A percentile compares a stretch with the other conserved stretches of the same genome.
Evolutionary conservation across 2,888 invertebrate species (phyloP).

Genomic region (Sabatieria punctata): DNA sequence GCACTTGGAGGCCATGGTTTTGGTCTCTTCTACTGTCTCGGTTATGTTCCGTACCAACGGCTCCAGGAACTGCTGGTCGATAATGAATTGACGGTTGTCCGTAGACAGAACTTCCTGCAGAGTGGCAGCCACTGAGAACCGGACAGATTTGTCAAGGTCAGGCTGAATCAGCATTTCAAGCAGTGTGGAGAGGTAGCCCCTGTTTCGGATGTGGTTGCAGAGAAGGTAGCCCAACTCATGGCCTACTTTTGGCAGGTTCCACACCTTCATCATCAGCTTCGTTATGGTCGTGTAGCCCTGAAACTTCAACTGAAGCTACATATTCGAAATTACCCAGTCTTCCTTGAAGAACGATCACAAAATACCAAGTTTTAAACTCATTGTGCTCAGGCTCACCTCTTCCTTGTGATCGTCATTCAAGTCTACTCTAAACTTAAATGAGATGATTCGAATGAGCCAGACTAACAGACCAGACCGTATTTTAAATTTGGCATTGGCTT

Average conservation of each 20-base stretch:
- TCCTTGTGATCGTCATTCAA: too few relatives aligned
- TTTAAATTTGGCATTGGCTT: too few relatives aligned
- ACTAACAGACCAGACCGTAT: too few relatives aligned
- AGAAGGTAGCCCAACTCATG: conserved; percentile 72
- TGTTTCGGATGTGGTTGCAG: conserved; percentile 66
- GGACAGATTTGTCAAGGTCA: background rate
- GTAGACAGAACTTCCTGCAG: background rate
- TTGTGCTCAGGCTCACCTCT: too few relatives aligned
- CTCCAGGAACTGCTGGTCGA: conserved; percentile 40
- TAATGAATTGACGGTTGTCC: conserved; percentile 29
- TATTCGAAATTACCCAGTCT: too few relatives aligned
- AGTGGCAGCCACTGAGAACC: background rate
- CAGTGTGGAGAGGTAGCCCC: conserved; percentile 71
- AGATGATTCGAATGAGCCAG: too few relatives aligned
- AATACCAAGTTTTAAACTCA: too few relatives aligned
- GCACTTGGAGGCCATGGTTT: too few relatives aligned
- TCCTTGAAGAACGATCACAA: too few relatives aligned
- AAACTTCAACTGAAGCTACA: too few relatives aligned
- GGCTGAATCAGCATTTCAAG: conserved; percentile 19
- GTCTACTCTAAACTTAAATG: too few relatives aligned
- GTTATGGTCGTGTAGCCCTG: background rate
- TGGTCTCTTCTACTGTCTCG: background rate
- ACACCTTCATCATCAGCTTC: conserved; percentile 53
- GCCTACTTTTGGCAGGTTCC: conserved; percentile 84
- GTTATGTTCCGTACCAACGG: background rate